Evolutionary conservation across 2,113 vertebrate species (phyloP).

Genomic region (Myanophis thanlyinensis): DNA sequence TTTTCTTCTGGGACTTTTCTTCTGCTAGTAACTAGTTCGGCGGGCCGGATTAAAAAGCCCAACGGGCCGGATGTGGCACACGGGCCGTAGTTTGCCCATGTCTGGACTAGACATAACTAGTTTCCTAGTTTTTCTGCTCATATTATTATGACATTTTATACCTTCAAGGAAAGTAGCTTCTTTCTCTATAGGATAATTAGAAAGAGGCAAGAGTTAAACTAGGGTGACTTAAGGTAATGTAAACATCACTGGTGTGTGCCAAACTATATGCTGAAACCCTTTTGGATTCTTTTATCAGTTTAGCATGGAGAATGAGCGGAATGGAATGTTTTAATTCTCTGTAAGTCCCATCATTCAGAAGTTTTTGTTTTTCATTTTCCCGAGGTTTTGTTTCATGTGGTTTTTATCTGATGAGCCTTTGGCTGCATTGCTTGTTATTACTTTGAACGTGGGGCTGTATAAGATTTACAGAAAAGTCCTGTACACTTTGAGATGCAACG

Average conservation of each 20-base stretch:
- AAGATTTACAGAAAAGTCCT: no score
- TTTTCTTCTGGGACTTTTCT: no score
- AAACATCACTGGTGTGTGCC: neutral
- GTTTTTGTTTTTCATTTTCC: neutral
- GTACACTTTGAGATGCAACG: neutral
- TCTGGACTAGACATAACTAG: neutral
- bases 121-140: neutral
- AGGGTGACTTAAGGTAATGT: neutral
- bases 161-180: neutral
- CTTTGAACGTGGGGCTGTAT: neutral
- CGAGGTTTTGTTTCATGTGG: neutral
- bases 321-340: neutral
- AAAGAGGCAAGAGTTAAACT: neutral
- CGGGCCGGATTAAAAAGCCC: no score
- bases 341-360: neutral
- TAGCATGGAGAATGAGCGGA: neutral
- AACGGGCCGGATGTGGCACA: no score
- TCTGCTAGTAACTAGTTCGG: no score
- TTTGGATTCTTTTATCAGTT: neutral
- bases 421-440: neutral
- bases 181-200: neutral
- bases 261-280: neutral
- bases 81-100: no score
- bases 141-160: neutral
- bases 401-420: neutral